A percentile compares a stretch with the other conserved stretches of the same genome.
phyloP scores from a whole-genome alignment of 2,888 invertebrate genomes.

The Polymixis lichenea region DNA sequence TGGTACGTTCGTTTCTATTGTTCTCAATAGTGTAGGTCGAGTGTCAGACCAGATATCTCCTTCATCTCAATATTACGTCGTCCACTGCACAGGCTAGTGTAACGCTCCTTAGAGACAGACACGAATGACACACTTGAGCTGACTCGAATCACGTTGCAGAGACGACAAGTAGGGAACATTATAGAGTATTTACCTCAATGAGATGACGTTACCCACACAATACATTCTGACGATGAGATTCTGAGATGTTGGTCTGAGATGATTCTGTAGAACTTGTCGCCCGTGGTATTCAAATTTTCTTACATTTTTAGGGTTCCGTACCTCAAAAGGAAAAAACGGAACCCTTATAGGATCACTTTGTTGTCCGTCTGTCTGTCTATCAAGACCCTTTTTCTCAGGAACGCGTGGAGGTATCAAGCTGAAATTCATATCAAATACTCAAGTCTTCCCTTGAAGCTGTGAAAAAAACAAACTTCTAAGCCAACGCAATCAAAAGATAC shows the following conservation, averaged over 20 bases:
- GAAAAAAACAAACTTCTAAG: no score
- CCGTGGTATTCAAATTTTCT: no score
- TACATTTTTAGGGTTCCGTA: no score
- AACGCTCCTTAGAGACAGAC: constrained; percentile 59
- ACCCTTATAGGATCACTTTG: no score
- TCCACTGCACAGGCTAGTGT: constrained; percentile 49
- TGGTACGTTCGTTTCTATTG: constrained; percentile 31
- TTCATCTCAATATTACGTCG: constrained; percentile 56
- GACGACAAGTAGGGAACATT: constrained; percentile 36
- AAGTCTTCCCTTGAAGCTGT: no score
- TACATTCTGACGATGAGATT: neutral
- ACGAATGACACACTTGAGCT: constrained; percentile 53
- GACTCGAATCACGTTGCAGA: constrained; percentile 53
- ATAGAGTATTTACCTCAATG: constrained; percentile 19
- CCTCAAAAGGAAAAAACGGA: no score
- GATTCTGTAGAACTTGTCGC: no score
- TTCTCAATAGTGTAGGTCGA: constrained; percentile 47
- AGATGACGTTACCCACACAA: neutral
- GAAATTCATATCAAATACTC: no score
- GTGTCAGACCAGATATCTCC: constrained; percentile 56
- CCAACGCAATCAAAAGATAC: no score
- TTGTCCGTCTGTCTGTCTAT: no score
- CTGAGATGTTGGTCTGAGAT: neutral
- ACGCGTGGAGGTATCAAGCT: no score
- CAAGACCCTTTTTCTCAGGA: no score